Evolutionary conservation across 2,888 invertebrate genomes (phyloP).

Genomic region (Labia minor): DNA sequence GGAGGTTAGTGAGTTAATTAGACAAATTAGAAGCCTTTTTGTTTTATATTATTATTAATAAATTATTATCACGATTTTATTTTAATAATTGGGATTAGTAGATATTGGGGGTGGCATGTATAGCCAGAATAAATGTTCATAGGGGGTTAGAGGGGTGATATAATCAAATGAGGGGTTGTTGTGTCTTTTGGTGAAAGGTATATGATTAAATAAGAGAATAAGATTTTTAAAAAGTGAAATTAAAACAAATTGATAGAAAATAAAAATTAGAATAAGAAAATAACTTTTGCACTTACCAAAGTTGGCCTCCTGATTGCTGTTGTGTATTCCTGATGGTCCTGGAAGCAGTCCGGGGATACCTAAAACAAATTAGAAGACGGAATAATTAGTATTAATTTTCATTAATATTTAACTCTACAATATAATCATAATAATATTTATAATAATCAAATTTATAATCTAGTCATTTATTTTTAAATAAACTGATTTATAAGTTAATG

Average conservation of each 20-base stretch:
- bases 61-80: too few species aligned
- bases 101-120: background rate
- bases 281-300: slow-evolving; percentile 54
- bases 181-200: background rate
- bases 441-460: too few species aligned
- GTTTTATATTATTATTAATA: too few species aligned
- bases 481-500: too few species aligned
- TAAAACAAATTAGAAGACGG: slow-evolving; percentile 31
- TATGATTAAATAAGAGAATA: background rate
- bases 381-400: background rate
- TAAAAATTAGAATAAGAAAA: background rate
- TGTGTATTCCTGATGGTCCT: slow-evolving; percentile 75
- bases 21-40: background rate
- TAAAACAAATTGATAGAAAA: too few species aligned
- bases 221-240: too few species aligned
- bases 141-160: background rate
- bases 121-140: too few species aligned
- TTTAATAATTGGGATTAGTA: background rate
- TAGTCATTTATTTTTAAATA: too few species aligned
- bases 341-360: slow-evolving; percentile 66
- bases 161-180: background rate
- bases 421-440: too few species aligned
- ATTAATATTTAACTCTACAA: background rate
- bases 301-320: slow-evolving; percentile 55
- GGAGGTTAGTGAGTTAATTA: background rate